phyloP scores from a whole-genome alignment of 2,888 invertebrate species.

The Acleris laterana region DNA sequence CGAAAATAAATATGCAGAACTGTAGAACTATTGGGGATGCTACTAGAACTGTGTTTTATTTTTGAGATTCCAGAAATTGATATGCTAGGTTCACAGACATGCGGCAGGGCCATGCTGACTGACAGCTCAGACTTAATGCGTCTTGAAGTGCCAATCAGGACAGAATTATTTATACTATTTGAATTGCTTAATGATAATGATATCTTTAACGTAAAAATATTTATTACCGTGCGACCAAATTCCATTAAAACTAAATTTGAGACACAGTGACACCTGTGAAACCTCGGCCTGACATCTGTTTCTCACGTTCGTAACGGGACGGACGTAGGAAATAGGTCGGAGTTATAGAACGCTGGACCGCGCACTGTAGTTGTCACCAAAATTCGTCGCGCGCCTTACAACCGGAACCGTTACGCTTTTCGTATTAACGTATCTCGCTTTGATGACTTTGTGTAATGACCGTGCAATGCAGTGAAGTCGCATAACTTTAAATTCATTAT shows the following conservation, averaged over 20 bases:
- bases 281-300: constrained; percentile 14
- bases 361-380: constrained; percentile 39
- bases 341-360: constrained; percentile 35
- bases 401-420: constrained; percentile 39
- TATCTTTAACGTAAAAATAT: no score
- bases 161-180: no score
- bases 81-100: no score
- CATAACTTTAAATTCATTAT: constrained; percentile 18
- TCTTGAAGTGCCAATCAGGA: no score
- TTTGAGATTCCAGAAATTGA: no score
- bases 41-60: no score
- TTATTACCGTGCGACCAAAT: not conserved
- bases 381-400: constrained; percentile 39
- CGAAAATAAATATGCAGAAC: no score
- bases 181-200: no score
- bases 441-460: constrained; percentile 36
- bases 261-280: constrained; percentile 19
- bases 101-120: no score
- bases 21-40: no score
- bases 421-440: constrained; percentile 35
- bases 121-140: no score
- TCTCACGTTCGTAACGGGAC: constrained; percentile 36
- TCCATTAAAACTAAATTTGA: not conserved
- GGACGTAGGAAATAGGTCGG: constrained; percentile 32
- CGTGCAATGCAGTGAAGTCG: constrained; percentile 19